Evolutionary conservation across 2,797 vertebrate genomes (phyloP).

Genomic region (Paedocypris micromegethes): DNA sequence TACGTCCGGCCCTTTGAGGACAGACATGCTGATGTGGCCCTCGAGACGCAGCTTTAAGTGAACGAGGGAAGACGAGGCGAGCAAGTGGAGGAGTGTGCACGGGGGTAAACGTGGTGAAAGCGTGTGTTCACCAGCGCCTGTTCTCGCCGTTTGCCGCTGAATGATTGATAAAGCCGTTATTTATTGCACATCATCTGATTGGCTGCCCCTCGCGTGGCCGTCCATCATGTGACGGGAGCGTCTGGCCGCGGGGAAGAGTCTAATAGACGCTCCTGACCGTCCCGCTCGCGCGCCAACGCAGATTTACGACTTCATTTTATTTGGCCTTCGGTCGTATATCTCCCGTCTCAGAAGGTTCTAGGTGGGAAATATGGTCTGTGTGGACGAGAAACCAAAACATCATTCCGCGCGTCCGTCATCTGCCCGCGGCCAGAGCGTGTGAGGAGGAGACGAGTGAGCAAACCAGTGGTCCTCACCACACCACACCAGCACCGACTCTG

Average conservation of each 20-base stretch:
- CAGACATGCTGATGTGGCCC: too few species aligned
- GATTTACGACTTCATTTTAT: slow-evolving; percentile 37
- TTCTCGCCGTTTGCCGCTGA: slow-evolving; percentile 7
- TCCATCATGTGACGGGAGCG: slow-evolving; percentile 1
- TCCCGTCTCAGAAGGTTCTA: not conserved
- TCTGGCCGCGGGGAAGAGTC: slow-evolving; percentile 2
- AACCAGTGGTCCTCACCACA: too few species aligned
- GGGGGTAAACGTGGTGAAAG: too few species aligned
- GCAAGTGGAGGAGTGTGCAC: not conserved
- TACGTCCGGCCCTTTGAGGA: too few species aligned
- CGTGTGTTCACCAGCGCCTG: not conserved
- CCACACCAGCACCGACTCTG: too few species aligned
- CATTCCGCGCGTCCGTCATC: slow-evolving; percentile 5
- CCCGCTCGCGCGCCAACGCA: not conserved
- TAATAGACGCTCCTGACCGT: slow-evolving; percentile 13
- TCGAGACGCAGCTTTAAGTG: too few species aligned
- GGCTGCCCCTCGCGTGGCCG: not conserved
- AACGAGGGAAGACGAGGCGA: not conserved
- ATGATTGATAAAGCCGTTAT: slow-evolving; percentile 25
- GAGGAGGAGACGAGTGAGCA: not conserved
- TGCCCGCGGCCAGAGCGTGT: slow-evolving; percentile 1
- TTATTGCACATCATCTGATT: slow-evolving; percentile 1
- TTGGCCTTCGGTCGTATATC: slow-evolving; percentile 34
- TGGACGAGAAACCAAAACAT: slow-evolving; percentile 5
- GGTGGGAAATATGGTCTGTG: slow-evolving; percentile 4